Evolutionary conservation across 2,113 vertebrate genomes (phyloP).

Genomic region (Panthera leo): DNA sequence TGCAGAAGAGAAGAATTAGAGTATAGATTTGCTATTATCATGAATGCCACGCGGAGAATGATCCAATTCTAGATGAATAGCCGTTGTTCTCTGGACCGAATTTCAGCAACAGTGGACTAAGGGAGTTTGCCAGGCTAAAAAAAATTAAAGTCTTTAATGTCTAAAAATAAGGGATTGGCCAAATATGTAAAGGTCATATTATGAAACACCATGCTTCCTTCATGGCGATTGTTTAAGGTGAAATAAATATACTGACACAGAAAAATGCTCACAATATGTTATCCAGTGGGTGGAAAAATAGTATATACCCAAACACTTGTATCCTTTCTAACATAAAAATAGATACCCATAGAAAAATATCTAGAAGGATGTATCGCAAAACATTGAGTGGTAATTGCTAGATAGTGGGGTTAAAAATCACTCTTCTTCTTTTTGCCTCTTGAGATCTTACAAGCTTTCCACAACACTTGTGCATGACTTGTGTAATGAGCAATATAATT

Average conservation of each 20-base stretch:
- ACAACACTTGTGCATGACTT: neutral
- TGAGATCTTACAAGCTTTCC: neutral
- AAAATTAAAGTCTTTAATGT: neutral
- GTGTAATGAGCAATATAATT: neutral
- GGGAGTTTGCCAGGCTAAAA: neutral
- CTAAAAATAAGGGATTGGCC: neutral
- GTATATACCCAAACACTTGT: neutral
- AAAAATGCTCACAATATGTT: neutral
- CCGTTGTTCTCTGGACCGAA: neutral
- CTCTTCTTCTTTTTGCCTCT: neutral
- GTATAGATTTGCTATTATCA: slow-evolving; percentile 2
- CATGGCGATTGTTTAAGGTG: neutral
- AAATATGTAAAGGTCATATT: neutral
- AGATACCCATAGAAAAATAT: neutral
- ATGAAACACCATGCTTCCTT: neutral
- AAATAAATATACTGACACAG: neutral
- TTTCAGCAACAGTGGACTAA: neutral
- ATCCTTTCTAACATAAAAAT: slow-evolving; percentile 29
- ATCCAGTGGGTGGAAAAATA: neutral
- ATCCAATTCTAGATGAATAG: slow-evolving; percentile 9
- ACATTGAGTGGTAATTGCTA: neutral
- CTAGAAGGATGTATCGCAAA: neutral
- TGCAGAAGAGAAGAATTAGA: neutral
- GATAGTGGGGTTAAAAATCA: neutral
- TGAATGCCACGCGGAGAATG: neutral